phyloP scores from a whole-genome alignment of 92 coral and sea anemone genomes.

The Galaxea fascicularis region DNA sequence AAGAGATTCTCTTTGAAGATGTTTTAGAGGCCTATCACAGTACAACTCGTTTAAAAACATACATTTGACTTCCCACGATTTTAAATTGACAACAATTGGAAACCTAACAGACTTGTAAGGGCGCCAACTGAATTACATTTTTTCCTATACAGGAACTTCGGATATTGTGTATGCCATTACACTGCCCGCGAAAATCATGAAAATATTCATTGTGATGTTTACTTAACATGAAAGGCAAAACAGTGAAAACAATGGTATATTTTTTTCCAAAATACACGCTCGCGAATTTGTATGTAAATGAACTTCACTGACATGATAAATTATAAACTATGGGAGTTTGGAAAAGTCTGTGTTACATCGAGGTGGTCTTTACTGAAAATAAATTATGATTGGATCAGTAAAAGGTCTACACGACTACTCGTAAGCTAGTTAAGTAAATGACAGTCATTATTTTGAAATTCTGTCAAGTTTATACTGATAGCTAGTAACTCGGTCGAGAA shows the following conservation, averaged over 20 bases:
- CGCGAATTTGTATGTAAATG: constrained; percentile 30
- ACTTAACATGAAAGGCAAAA: constrained; percentile 9
- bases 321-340: not conserved
- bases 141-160: not conserved
- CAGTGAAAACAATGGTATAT: not conserved
- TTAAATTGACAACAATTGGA: no score
- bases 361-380: no score
- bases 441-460: not conserved
- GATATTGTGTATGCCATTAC: not conserved
- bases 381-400: no score
- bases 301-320: not conserved
- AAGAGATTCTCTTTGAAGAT: no score
- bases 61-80: no score
- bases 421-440: constrained; percentile 8
- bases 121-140: not conserved
- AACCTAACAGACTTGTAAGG: no score
- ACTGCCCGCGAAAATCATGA: not conserved
- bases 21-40: no score
- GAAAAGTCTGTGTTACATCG: not conserved
- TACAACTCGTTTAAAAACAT: no score
- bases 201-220: not conserved
- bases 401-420: no score
- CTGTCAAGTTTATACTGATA: not conserved
- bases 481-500: no score
- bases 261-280: not conserved